Percentiles rank a stretch among this genome's conserved stretches.
Conservation (phyloP, 2,113 vertebrate genomes). For the Calyptomena viridis region DNA sequence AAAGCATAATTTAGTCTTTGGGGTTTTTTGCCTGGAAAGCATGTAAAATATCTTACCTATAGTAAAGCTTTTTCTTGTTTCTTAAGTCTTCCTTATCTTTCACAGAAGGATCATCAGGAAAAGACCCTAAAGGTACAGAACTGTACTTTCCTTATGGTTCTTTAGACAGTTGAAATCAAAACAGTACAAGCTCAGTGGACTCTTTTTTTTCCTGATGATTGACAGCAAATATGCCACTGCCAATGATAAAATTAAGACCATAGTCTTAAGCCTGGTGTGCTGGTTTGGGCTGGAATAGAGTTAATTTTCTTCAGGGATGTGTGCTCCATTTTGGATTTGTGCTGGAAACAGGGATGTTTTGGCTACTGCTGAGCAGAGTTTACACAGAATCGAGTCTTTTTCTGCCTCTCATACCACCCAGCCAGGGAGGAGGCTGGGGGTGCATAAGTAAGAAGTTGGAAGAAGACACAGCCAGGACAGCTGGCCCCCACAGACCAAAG, state of each 20-base stretch:
- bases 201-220: neutral
- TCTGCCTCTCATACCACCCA: neutral
- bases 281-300: neutral
- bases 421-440: neutral
- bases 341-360: neutral
- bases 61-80: neutral
- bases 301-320: too few species aligned
- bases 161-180: neutral
- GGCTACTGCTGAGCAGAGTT: neutral
- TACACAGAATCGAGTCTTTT: neutral
- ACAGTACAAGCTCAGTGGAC: neutral
- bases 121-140: neutral
- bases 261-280: neutral
- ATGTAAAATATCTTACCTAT: neutral
- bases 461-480: neutral
- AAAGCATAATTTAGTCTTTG: neutral
- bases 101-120: neutral
- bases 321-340: neutral
- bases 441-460: neutral
- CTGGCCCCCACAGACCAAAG: too few species aligned
- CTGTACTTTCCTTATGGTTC: accelerated
- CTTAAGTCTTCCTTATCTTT: neutral
- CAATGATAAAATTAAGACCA: neutral
- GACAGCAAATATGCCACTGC: neutral
- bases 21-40: neutral